Percentiles rank a stretch among this genome's conserved stretches.
Conservation (phyloP, 1,140 invertebrate species). For the Mycetomoellerius zeteki region DNA sequence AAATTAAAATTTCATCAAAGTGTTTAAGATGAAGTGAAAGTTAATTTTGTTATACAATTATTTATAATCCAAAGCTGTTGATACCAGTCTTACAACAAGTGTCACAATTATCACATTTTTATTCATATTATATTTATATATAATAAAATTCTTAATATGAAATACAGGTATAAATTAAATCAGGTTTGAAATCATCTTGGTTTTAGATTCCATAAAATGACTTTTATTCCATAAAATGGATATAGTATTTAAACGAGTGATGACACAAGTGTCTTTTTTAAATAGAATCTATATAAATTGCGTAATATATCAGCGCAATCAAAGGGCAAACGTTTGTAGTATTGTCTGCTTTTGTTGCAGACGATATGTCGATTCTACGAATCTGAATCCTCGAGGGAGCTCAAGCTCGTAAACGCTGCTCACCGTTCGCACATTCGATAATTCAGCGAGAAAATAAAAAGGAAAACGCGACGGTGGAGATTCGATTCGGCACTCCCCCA, state of each 20-base stretch:
- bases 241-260: background rate
- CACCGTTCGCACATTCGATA: background rate
- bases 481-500: slow-evolving; percentile 78
- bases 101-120: background rate
- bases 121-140: background rate
- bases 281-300: background rate
- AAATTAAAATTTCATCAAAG: background rate
- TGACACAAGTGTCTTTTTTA: background rate
- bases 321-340: background rate
- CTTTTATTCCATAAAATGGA: background rate
- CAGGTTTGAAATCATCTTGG: background rate
- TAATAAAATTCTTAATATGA: background rate
- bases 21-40: background rate
- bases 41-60: background rate
- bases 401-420: slow-evolving; percentile 14
- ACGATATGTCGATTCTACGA: slow-evolving; percentile 32
- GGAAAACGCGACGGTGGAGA: slow-evolving; percentile 28
- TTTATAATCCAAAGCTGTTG: slow-evolving; percentile 5
- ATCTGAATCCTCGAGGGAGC: slow-evolving; percentile 1
- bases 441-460: slow-evolving; percentile 54
- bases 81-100: background rate
- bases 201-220: background rate
- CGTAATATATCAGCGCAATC: slow-evolving; percentile 4
- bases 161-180: background rate
- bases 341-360: slow-evolving; percentile 1